Base-by-base conservation (phyloP, 2,888 invertebrate species). In the Lepidocyrtoides sp. region DNA sequence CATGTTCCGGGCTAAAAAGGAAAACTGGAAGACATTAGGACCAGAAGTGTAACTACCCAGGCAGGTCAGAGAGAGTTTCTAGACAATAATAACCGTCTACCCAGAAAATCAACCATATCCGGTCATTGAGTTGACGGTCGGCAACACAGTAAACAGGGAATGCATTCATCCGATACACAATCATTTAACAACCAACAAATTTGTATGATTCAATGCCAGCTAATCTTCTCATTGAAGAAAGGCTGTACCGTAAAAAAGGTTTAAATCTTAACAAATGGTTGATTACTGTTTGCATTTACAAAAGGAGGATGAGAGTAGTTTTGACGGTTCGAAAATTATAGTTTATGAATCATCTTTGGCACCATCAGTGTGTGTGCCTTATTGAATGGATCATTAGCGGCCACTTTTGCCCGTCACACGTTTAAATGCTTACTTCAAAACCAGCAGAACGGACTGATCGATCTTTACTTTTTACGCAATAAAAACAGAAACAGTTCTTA, bases 371-470 rank as follows among this genome's bases (percentile, higher is more conserved):
- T n/a, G 36, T 89, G 88, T 81, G 72, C 84, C 66, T 91, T 84
- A 91, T 91, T 91, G 88, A 89, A 89, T 91, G 84, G 79, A 81
- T 91, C 89, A 91, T 91, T 89, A 91, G 91, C 85, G 84, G 81
- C 88, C 69, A 88, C 63, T 88, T 79, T 17, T 63, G 72, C 3
- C 32, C 60, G 72, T 72, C 75, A 72, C 72, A 66, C 66, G n/a
- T 79, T 51, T 14, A 72, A 20, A 72, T 57, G 12, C 57, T 20
- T 48, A 20, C 20, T 17, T 17, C 20, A 60, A 60, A 60, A 7
- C 20, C 54, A 14, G 14, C 54, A 20, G 14, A 23, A 60, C 20
- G 36, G 7, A 60, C 48, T 48, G 48, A 48, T 48, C 48, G 48
- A 48, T 48, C 48, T n/a, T n/a, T n/a, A n/a, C n/a, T n/a, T n/a